Evolutionary conservation across 2,797 vertebrate genomes (phyloP).

Genomic region (Rhabdomys pumilio): DNA sequence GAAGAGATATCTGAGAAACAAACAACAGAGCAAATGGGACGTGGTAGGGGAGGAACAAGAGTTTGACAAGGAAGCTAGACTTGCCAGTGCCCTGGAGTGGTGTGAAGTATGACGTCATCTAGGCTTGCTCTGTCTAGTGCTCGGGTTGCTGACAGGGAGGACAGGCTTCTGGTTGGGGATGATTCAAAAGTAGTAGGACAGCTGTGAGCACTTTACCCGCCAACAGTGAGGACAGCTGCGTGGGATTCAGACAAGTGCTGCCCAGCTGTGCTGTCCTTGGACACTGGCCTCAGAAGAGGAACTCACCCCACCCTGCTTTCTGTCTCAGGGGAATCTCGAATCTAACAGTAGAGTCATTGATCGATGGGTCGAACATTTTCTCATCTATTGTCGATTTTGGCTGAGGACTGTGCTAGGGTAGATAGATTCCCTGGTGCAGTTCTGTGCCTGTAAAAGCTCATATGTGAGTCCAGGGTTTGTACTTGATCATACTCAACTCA

Average conservation of each 20-base stretch:
- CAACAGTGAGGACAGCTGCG: background rate
- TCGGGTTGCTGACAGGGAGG: background rate
- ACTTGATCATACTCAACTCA: background rate
- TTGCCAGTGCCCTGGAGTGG: background rate
- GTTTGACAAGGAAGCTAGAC: background rate
- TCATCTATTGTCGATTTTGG: background rate
- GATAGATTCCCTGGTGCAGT: background rate
- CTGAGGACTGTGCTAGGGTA: background rate
- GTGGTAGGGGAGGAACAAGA: background rate
- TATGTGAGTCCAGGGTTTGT: background rate
- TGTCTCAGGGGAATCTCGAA: background rate
- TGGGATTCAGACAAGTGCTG: background rate
- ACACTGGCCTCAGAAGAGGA: background rate
- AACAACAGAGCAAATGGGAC: background rate
- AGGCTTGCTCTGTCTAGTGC: background rate
- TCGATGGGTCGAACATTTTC: background rate
- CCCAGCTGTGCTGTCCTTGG: no score
- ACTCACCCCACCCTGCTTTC: background rate
- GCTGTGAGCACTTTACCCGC: background rate
- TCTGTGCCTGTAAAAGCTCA: background rate
- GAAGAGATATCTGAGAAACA: background rate
- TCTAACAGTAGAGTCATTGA: background rate
- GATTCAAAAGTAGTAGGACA: background rate
- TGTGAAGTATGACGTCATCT: background rate
- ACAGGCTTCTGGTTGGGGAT: background rate